phyloP scores from a whole-genome alignment of 2,888 invertebrate species.

The Heliconius charithonia region DNA sequence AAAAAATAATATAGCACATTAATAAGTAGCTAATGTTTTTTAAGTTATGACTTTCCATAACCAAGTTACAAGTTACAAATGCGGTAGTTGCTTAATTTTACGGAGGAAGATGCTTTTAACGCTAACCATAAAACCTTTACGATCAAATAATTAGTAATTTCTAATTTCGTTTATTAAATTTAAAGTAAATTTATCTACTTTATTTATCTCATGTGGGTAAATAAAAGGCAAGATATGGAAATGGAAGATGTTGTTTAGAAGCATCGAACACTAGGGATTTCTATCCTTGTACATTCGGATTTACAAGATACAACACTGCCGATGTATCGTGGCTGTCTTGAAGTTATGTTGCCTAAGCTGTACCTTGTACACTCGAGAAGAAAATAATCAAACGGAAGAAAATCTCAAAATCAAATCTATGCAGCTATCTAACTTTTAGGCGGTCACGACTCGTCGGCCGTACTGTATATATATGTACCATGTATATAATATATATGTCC shows the following conservation, averaged over 20 bases:
- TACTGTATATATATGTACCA: not conserved
- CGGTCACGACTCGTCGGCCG: not conserved
- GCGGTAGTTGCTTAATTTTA: conserved; percentile 12
- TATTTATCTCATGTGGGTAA: conserved; percentile 40
- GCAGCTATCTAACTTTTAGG: not conserved
- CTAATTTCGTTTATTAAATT: conserved; percentile 37
- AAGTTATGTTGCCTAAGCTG: too few relatives aligned
- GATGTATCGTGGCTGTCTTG: not conserved
- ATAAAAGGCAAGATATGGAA: conserved; percentile 33
- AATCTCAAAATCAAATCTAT: not conserved
- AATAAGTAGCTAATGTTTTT: not conserved
- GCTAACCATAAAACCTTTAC: conserved; percentile 43
- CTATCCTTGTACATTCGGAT: not conserved
- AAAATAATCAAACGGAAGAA: not conserved
- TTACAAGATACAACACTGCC: not conserved
- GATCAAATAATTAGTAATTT: conserved; percentile 40
- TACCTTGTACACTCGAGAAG: not conserved
- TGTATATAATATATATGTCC: not conserved
- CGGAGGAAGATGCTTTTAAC: conserved; percentile 26
- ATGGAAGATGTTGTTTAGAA: not conserved
- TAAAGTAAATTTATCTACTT: conserved; percentile 38
- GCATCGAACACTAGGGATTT: not conserved
- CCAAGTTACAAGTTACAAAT: not conserved
- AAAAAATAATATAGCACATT: not conserved
- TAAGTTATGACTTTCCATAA: conserved; percentile 1